phyloP scores from a whole-genome alignment of 2,797 vertebrate genomes.

The Rhabdophis nuchalis region DNA sequence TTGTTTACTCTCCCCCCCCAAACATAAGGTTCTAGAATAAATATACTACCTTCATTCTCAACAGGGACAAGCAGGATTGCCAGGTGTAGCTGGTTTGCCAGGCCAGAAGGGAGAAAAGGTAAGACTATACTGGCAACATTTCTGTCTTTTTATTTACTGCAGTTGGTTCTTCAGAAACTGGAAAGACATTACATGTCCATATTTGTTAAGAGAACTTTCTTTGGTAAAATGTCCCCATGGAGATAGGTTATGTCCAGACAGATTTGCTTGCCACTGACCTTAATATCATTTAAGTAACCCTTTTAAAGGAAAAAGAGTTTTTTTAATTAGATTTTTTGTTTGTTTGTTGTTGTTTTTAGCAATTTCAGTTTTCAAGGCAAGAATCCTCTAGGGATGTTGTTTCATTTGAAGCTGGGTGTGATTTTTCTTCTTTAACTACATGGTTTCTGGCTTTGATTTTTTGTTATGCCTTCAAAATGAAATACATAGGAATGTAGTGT shows the following conservation, averaged over 20 bases:
- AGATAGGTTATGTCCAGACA: background rate
- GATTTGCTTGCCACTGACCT: background rate
- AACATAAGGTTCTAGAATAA: background rate
- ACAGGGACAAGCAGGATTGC: conserved; percentile 81
- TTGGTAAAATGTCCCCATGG: background rate
- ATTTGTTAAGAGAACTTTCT: background rate
- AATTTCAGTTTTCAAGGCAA: background rate
- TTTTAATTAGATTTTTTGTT: background rate
- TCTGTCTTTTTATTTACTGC: background rate
- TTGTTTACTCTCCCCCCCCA: background rate
- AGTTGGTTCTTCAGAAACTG: background rate
- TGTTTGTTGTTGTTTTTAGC: background rate
- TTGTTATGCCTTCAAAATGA: background rate
- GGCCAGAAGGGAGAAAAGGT: conserved; percentile 84
- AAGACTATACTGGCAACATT: conserved; percentile 37
- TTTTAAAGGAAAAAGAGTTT: background rate
- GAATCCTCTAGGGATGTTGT: background rate
- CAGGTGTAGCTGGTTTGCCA: conserved; percentile 73
- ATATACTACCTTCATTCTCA: conserved; percentile 27
- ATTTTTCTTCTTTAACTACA: background rate
- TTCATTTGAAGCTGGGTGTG: background rate
- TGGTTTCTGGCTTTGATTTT: background rate
- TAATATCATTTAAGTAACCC: background rate
- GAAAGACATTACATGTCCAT: background rate
- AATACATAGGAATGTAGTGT: background rate